Percentiles rank a stretch among this genome's conserved stretches.
Evolutionary conservation across 2,797 vertebrate genomes (phyloP).

Genomic region (Hippocampus kuda): DNA sequence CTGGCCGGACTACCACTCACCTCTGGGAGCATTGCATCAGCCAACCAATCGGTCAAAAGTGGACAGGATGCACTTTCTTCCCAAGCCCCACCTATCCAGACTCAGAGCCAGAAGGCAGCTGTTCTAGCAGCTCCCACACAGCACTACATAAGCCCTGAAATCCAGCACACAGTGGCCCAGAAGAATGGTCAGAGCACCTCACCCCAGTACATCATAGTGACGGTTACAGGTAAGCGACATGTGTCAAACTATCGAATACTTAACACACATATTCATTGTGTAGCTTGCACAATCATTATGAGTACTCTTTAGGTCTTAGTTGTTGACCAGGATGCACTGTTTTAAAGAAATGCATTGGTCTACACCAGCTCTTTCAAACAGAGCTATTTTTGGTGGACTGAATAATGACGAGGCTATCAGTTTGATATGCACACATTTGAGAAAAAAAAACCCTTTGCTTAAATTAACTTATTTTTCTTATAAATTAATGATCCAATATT

Average conservation of each 20-base stretch:
- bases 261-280: not conserved
- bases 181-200: slow-evolving; percentile 62
- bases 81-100: slow-evolving; percentile 55
- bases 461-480: no score
- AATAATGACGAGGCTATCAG: no score
- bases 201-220: slow-evolving; percentile 85
- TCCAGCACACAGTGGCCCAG: slow-evolving; percentile 58
- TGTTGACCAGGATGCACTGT: no score
- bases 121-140: slow-evolving; percentile 58
- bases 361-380: no score
- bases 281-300: not conserved
- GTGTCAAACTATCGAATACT: not conserved
- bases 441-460: no score
- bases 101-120: slow-evolving; percentile 53
- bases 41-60: slow-evolving; percentile 48
- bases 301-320: not conserved
- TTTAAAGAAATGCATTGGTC: no score
- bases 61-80: slow-evolving; percentile 59
- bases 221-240: slow-evolving; percentile 77
- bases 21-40: slow-evolving; percentile 45
- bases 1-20: slow-evolving; percentile 69
- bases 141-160: slow-evolving; percentile 69
- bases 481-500: no score
- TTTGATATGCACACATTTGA: no score
- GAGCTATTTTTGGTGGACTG: no score